Evolutionary conservation across 92 coral and sea anemone species (phyloP).

Genomic region (Zoanthus sansibaricus): DNA sequence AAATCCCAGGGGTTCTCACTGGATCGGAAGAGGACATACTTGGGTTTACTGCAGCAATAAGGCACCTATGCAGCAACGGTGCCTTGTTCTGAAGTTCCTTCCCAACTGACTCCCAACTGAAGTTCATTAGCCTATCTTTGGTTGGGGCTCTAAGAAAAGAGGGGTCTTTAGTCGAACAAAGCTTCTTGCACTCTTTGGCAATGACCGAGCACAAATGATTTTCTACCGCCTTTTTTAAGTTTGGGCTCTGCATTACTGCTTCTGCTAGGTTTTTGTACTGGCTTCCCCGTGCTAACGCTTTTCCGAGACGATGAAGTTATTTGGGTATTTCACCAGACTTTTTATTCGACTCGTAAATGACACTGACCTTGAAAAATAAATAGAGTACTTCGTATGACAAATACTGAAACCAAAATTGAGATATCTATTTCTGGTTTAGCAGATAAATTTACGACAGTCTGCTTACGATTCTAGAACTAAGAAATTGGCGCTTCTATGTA

Average conservation of each 20-base stretch:
- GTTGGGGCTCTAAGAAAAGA: slow-evolving; percentile 32
- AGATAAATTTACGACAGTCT: slow-evolving; percentile 1
- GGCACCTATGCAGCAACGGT: slow-evolving; percentile 13
- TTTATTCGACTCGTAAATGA: slow-evolving; percentile 7
- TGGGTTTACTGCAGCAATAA: slow-evolving; percentile 23
- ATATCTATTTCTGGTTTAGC: slow-evolving; percentile 13
- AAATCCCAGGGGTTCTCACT: slow-evolving; percentile 39
- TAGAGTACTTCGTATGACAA: not conserved
- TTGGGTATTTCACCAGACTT: slow-evolving; percentile 37
- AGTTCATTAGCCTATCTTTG: slow-evolving; percentile 25
- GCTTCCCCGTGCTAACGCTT: slow-evolving; percentile 50
- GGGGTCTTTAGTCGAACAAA: slow-evolving; percentile 41
- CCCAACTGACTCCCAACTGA: slow-evolving; percentile 36
- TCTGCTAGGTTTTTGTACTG: slow-evolving; percentile 37
- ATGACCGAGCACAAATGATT: not conserved
- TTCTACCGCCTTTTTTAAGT: slow-evolving; percentile 18
- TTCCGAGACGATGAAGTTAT: slow-evolving; percentile 52
- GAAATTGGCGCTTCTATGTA: slow-evolving; percentile 13
- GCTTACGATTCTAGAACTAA: not conserved
- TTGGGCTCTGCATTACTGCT: slow-evolving; percentile 45
- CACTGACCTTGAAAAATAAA: slow-evolving; percentile 31
- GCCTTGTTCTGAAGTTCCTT: slow-evolving; percentile 21
- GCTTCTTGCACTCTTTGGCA: slow-evolving; percentile 35
- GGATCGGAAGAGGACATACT: slow-evolving; percentile 7
- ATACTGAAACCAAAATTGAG: not conserved